Percentiles rank a stretch among this genome's conserved stretches.
Conservation (phyloP, 2,113 vertebrate species). For the Panthera uncia region DNA sequence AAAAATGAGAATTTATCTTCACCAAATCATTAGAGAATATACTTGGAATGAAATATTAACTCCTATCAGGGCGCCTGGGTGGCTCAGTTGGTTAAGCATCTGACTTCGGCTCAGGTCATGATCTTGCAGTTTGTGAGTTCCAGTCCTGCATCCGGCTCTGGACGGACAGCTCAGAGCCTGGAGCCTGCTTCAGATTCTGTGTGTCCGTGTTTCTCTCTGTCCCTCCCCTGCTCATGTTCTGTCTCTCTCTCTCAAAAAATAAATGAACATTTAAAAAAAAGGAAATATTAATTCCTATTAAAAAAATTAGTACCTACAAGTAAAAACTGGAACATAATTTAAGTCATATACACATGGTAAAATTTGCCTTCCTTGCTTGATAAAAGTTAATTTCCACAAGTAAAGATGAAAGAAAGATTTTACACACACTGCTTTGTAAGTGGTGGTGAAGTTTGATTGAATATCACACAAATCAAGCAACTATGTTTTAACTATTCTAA, state of each 20-base stretch:
- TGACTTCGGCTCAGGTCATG: no score
- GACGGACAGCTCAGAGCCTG: no score
- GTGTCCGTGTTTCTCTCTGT: no score
- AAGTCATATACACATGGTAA: neutral
- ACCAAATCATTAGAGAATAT: slow-evolving; percentile 23
- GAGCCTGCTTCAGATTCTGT: no score
- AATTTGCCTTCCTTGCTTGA: slow-evolving; percentile 61
- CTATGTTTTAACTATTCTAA: neutral
- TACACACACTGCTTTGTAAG: slow-evolving; percentile 3
- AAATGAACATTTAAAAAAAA: no score
- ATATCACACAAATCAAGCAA: slow-evolving; percentile 1
- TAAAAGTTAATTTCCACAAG: slow-evolving; percentile 53
- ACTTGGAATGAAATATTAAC: slow-evolving; percentile 34
- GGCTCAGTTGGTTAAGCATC: no score
- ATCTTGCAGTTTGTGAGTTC: no score
- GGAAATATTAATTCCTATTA: neutral
- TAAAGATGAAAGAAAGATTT: slow-evolving; percentile 32
- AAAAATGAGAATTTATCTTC: slow-evolving; percentile 39
- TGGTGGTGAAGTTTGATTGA: neutral
- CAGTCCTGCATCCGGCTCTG: no score
- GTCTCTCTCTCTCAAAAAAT: no score
- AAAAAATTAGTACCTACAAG: slow-evolving; percentile 52
- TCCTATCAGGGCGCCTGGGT: neutral
- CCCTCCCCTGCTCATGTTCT: no score
- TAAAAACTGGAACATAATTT: slow-evolving; percentile 9